Evolutionary conservation across 2,888 invertebrate genomes (phyloP).

Genomic region (Melinopterus prodromus): DNA sequence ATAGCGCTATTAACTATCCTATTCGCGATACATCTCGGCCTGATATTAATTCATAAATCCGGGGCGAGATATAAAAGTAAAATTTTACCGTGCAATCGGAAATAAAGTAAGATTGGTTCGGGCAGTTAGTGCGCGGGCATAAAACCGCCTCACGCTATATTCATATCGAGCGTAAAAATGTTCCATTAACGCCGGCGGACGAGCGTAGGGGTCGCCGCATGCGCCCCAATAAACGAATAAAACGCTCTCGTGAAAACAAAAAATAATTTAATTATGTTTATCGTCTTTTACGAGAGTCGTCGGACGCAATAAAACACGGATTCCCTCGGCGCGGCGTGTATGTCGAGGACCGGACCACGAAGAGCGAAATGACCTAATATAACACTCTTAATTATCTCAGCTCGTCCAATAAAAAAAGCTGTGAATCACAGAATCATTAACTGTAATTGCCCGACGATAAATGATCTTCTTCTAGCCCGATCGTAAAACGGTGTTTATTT

Average conservation of each 20-base stretch:
- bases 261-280: slow-evolving; percentile 58
- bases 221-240: slow-evolving; percentile 53
- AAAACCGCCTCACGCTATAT: slow-evolving; percentile 4
- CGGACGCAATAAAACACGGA: slow-evolving; percentile 47
- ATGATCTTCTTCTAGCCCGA: slow-evolving; percentile 47
- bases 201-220: not conserved
- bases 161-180: slow-evolving; percentile 4
- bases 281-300: slow-evolving; percentile 53
- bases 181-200: not conserved
- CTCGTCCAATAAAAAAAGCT: slow-evolving; percentile 51
- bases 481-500: slow-evolving; percentile 26
- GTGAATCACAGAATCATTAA: slow-evolving; percentile 60
- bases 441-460: slow-evolving; percentile 56
- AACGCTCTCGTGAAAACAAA: slow-evolving; percentile 46
- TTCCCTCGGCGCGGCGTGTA: slow-evolving; percentile 37
- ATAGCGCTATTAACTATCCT: not conserved
- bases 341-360: slow-evolving; percentile 6
- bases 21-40: not conserved
- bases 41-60: not conserved
- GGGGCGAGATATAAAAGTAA: not conserved
- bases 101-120: slow-evolving; percentile 4
- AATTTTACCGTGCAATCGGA: not conserved
- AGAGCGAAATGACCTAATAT: slow-evolving; percentile 46
- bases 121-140: not conserved
- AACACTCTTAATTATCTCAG: slow-evolving; percentile 50